A percentile compares a stretch with the other conserved stretches of the same genome.
These are phyloP conservation scores for Gallinago paraguaiae DNA, from an alignment of 2,113 vertebrate species.

Conservation along the genomic window DNA sequence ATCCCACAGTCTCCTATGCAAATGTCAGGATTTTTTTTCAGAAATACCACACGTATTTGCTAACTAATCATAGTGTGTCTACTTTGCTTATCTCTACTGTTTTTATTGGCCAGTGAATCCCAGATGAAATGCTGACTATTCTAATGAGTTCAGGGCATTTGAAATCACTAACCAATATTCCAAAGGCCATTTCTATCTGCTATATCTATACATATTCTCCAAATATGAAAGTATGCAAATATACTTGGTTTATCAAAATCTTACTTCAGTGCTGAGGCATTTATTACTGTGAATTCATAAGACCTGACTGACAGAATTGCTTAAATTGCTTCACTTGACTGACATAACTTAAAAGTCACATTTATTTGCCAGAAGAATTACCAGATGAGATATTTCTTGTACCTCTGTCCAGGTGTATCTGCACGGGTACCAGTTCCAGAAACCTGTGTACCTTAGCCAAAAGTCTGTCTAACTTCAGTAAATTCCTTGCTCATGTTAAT, in stretches of 20 bases:
- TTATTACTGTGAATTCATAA: neutral
- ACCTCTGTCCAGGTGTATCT: neutral
- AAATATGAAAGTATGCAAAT: slow-evolving; percentile 29
- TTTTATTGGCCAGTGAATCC: slow-evolving; percentile 29
- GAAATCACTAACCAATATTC: slow-evolving; percentile 63
- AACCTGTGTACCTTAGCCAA: neutral
- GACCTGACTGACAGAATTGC: neutral
- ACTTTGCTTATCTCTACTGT: neutral
- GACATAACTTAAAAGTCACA: neutral
- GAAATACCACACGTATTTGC: slow-evolving; percentile 26
- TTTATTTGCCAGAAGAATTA: slow-evolving; percentile 1
- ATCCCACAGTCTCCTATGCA: neutral
- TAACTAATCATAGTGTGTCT: slow-evolving; percentile 45
- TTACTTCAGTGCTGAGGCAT: neutral
- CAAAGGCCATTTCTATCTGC: slow-evolving; percentile 9
- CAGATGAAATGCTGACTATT: slow-evolving; percentile 15
- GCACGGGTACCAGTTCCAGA: neutral
- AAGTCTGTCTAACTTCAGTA: neutral
- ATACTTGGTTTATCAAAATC: slow-evolving; percentile 14
- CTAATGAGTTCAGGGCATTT: slow-evolving; percentile 61
- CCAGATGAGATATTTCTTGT: neutral
- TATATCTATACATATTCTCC: neutral
- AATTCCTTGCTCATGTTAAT: rapidly evolving
- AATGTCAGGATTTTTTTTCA: slow-evolving; percentile 34
- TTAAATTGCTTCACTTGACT: neutral